Base-by-base conservation (phyloP, 64 coral and sea anemone genomes). In the Montipora efflorescens region DNA sequence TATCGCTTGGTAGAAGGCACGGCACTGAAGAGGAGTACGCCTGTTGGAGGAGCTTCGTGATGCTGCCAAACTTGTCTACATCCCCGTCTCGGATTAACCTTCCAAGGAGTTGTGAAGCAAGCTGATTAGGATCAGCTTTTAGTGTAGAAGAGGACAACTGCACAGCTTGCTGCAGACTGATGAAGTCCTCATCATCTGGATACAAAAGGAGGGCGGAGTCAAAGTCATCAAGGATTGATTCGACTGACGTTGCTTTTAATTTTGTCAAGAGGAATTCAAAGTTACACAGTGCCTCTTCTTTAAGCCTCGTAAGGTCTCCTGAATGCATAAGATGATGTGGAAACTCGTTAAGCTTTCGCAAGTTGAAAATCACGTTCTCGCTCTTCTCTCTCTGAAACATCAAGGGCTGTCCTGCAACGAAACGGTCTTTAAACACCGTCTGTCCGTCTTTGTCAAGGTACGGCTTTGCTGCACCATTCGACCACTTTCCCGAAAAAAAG, bases 71-170 rank as follows among this genome's bases (percentile, higher is more conserved):
- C 68, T 90, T 14, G 70, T 51, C 75, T 50, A 66, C 50, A 48
- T 84, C 68, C 2, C 36, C 49, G 7, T 57, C 72, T 16, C 76
- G 16, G 0, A 36, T 67, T 47, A 98, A 81, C 28, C 96, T 94
- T 36, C 93, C 96, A 81, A 98, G 89, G 48, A 98, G 90, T 46
- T 98, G 96, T 57, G 96, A 62, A 22, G 96, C 96, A 4, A 98
- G 69, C 48, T 98, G 96, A 81, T 89, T 79, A 48, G 90, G n/a
- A 23, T 90, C 91, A 15, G 67, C 74, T 55, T 75, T 90, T 8
- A 98, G 74, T 48, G 96, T 94, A 83, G 89, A 94, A 6, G 94
- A 87, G 47, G 94, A 98, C 81, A 98, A 78, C 67, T 94, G 94
- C 5, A 98, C 55, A 2, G 94, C 93, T 82, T 98, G 90, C 49